phyloP scores from a whole-genome alignment of 2,797 vertebrate species.

The Clarias pachynema region DNA sequence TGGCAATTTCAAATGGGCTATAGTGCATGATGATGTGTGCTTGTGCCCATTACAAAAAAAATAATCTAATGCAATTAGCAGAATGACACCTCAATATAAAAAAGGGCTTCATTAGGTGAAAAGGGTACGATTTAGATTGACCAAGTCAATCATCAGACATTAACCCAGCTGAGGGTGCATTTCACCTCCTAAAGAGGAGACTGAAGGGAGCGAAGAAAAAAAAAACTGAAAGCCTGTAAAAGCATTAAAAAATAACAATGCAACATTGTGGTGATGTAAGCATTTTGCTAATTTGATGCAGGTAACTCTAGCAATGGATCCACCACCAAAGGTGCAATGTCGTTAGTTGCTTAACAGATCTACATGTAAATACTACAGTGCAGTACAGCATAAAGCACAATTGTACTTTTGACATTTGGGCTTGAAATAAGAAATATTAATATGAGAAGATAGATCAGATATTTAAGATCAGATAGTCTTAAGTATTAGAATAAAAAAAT shows the following conservation, averaged over 20 bases:
- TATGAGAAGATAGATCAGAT: too few relatives aligned
- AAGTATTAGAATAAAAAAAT: background rate
- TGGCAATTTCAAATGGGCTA: too few relatives aligned
- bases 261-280: background rate
- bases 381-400: too few relatives aligned
- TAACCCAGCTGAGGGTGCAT: background rate
- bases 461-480: background rate
- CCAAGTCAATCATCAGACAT: background rate
- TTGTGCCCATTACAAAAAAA: background rate
- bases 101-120: background rate
- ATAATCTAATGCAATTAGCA: background rate
- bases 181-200: background rate
- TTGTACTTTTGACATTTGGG: too few relatives aligned
- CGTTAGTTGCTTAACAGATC: background rate
- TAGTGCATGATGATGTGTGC: too few relatives aligned
- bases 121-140: background rate
- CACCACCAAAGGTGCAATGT: background rate
- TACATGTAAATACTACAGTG: background rate
- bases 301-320: background rate
- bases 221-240: background rate
- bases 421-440: too few relatives aligned
- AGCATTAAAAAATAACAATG: background rate
- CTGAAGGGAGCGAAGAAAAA: background rate
- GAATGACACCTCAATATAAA: background rate
- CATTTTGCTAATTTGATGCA: background rate